A percentile compares a stretch with the other conserved stretches of the same genome.
phyloP scores from a whole-genome alignment of 2,113 vertebrate genomes.

The Axis porcinus region DNA sequence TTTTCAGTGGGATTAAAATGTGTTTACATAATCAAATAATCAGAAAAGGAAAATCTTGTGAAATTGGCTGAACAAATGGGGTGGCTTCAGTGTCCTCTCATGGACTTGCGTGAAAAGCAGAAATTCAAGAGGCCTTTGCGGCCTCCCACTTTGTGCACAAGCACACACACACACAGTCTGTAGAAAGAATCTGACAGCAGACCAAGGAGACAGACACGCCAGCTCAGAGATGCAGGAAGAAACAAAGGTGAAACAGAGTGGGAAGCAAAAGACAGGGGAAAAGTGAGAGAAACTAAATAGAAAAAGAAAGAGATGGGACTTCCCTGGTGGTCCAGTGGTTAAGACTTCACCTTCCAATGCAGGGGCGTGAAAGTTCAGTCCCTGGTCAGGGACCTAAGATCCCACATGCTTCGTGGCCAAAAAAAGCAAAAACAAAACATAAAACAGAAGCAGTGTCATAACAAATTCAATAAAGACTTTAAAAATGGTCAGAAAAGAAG shows the following conservation, averaged over 20 bases:
- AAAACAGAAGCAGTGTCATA: background rate
- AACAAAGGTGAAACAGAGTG: background rate
- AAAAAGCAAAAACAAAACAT: background rate
- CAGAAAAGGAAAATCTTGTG: background rate
- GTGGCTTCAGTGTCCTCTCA: background rate
- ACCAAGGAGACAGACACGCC: background rate
- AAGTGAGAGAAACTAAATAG: background rate
- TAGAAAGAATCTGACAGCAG: background rate
- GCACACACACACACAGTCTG: background rate
- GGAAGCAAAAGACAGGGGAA: background rate
- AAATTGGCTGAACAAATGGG: background rate
- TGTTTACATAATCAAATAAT: background rate
- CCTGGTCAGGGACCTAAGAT: background rate
- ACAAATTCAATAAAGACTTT: background rate
- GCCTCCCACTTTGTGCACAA: background rate
- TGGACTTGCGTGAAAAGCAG: background rate
- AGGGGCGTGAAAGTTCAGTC: accelerated
- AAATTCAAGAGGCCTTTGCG: background rate
- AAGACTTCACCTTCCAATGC: background rate
- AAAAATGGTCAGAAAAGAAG: background rate
- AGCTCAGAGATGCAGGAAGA: background rate
- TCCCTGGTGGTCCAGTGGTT: background rate
- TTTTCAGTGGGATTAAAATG: background rate
- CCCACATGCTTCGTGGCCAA: accelerated
- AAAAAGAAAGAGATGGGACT: background rate